Evolutionary conservation across 2,113 vertebrate genomes (phyloP).

Genomic region (Rhineura floridana): DNA sequence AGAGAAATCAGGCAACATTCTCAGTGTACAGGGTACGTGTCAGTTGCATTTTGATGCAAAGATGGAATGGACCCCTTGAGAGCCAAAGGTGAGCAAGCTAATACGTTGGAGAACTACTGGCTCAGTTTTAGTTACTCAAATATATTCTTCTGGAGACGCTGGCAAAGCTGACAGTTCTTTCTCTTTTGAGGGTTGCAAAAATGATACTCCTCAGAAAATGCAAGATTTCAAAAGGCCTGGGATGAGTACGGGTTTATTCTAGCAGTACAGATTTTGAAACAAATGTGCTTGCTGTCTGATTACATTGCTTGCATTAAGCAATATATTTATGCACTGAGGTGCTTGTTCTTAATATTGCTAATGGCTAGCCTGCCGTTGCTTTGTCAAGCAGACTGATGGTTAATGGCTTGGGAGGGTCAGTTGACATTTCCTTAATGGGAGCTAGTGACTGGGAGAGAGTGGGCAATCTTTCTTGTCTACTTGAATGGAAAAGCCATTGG

Average conservation of each 20-base stretch:
- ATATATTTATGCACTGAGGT: neutral
- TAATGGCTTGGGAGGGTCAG: neutral
- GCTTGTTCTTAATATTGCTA: neutral
- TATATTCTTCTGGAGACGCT: neutral
- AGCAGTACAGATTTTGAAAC: neutral
- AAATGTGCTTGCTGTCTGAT: neutral
- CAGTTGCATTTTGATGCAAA: neutral
- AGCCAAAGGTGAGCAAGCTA: neutral
- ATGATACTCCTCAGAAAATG: neutral
- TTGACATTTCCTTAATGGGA: neutral
- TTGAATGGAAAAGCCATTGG: neutral
- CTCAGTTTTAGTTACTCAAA: neutral
- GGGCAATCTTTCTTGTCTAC: neutral
- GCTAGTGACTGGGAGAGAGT: neutral
- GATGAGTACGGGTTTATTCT: neutral
- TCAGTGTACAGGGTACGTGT: neutral
- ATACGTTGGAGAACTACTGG: neutral
- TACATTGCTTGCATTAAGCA: neutral
- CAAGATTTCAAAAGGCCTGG: neutral
- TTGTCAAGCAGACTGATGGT: neutral
- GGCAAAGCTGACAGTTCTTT: neutral
- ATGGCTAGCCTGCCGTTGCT: neutral
- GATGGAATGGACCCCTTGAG: neutral
- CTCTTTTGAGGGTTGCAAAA: neutral
- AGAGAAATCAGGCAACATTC: neutral